phyloP scores from a whole-genome alignment of 1,140 invertebrate genomes.

The Eupristina koningsbergeri region DNA sequence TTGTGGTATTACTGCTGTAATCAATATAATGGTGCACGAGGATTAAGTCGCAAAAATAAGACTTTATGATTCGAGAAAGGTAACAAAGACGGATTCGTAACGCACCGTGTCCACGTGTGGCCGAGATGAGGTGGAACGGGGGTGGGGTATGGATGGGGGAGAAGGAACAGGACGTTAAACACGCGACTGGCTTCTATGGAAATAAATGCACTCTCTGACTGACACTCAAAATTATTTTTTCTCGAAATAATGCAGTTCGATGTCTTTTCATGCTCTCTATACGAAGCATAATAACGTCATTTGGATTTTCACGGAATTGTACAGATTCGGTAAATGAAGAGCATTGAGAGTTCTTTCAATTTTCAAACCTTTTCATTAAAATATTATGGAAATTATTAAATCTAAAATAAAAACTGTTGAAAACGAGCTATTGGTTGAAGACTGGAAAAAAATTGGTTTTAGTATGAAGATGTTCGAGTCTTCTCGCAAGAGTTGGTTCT shows the following conservation, averaged over 20 bases:
- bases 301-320: no score
- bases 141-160: no score
- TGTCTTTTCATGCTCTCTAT: not conserved
- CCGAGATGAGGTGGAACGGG: not conserved
- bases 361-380: no score
- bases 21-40: slow-evolving; percentile 56
- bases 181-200: no score
- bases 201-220: no score
- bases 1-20: slow-evolving; percentile 54
- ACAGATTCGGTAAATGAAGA: no score
- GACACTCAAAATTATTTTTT: not conserved
- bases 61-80: slow-evolving; percentile 58
- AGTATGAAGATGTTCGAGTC: not conserved
- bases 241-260: not conserved
- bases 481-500: not conserved
- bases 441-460: not conserved
- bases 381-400: no score
- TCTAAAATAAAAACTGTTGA: no score
- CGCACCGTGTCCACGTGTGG: slow-evolving; percentile 5
- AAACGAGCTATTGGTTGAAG: no score
- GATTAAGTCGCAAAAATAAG: slow-evolving; percentile 64
- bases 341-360: no score
- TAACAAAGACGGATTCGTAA: slow-evolving; percentile 48
- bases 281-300: no score
- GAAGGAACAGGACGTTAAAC: no score